These are phyloP conservation scores for Thaleichthys pacificus DNA, from an alignment of 2,797 vertebrate genomes.

Conservation along the genomic window DNA sequence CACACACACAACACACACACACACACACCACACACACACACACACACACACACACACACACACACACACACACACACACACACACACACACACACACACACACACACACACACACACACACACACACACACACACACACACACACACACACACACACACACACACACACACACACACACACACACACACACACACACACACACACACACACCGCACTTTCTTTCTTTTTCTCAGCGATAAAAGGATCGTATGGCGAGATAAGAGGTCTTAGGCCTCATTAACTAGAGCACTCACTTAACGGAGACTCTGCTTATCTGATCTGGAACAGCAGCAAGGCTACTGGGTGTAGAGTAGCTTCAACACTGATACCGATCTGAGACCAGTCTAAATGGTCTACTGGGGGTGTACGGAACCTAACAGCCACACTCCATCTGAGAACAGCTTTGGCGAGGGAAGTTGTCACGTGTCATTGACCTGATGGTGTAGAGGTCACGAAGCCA, in stretches of 20 bases:
- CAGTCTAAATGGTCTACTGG: not conserved
- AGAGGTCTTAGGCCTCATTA: constrained; percentile 55
- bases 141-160: not conserved
- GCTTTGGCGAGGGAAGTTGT: no score
- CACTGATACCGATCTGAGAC: not conserved
- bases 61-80: not conserved
- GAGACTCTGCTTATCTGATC: constrained; percentile 65
- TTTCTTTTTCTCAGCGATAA: constrained; percentile 25
- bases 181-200: not conserved
- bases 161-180: not conserved
- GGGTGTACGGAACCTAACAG: not conserved
- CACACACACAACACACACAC: no score
- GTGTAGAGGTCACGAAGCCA: not conserved
- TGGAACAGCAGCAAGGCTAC: constrained; percentile 53
- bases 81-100: not conserved
- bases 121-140: not conserved
- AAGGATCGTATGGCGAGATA: constrained; percentile 35
- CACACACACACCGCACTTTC: constrained; percentile 2
- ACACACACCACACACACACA: not conserved
- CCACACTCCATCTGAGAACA: not conserved
- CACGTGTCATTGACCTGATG: not conserved
- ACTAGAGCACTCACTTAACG: constrained; percentile 59
- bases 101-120: not conserved
- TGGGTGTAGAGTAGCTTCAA: constrained; percentile 41
- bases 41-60: not conserved